Evolutionary conservation across 1,140 invertebrate species (phyloP).

Genomic region (Nilaparvata lugens): DNA sequence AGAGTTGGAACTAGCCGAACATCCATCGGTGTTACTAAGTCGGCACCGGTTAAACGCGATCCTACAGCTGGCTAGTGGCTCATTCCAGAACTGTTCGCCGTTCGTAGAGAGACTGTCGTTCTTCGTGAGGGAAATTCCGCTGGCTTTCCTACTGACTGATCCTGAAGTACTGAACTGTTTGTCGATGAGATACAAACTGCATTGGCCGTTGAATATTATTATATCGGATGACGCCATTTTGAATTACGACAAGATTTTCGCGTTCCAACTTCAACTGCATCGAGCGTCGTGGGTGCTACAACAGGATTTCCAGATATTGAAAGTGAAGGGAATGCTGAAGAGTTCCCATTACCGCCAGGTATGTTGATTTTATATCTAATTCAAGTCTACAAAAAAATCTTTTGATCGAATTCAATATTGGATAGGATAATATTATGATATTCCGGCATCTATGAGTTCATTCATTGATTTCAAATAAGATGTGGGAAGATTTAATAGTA

Average conservation of each 20-base stretch:
- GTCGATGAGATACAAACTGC: conserved; percentile 53
- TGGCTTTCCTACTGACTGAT: conserved; percentile 47
- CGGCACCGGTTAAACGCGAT: conserved; percentile 1
- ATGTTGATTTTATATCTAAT: conserved; percentile 10
- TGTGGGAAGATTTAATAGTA: too few species aligned
- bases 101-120: conserved; percentile 48
- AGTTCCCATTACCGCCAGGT: conserved; percentile 35
- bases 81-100: conserved; percentile 47
- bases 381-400: too few species aligned
- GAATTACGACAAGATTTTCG: conserved; percentile 62
- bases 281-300: conserved; percentile 61
- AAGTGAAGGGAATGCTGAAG: conserved; percentile 30
- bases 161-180: conserved; percentile 52
- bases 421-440: too few species aligned
- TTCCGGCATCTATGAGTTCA: too few species aligned
- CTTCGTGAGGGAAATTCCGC: conserved; percentile 42
- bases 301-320: conserved; percentile 46
- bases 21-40: conserved; percentile 57
- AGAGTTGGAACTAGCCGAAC: conserved; percentile 42
- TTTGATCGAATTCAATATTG: too few species aligned
- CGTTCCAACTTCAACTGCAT: conserved; percentile 61
- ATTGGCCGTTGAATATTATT: conserved; percentile 69
- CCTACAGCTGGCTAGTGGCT: conserved; percentile 8
- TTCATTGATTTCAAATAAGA: too few species aligned
- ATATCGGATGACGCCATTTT: conserved; percentile 53